A percentile compares a stretch with the other conserved stretches of the same genome.
phyloP scores from a whole-genome alignment of 2,888 invertebrate species.

The Apotomis capreana region DNA sequence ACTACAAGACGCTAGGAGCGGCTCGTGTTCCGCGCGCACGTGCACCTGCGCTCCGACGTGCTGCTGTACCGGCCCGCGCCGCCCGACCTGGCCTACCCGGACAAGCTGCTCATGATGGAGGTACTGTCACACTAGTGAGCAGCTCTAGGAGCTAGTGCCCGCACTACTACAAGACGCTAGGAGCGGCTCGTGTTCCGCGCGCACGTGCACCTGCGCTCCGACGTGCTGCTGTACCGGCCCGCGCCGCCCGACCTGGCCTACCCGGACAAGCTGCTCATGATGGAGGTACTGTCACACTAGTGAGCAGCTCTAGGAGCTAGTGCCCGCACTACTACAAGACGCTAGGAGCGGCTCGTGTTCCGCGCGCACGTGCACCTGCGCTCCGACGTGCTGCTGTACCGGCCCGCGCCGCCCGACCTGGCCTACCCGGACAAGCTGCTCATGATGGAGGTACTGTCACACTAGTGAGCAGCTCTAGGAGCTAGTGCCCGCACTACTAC shows the following conservation, averaged over 20 bases:
- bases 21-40: conserved; percentile 96
- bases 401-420: conserved; percentile 16
- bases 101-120: conserved; percentile 99
- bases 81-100: conserved; percentile 98
- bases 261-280: conserved; percentile 96
- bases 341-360: conserved; percentile 59
- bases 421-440: conserved; percentile 9
- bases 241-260: conserved; percentile 96
- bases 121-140: conserved; percentile 60
- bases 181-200: too few relatives aligned
- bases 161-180: too few relatives aligned
- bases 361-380: conserved; percentile 12
- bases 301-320: too few relatives aligned
- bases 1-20: conserved; percentile 97
- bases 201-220: conserved; percentile 57
- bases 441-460: conserved; percentile 81
- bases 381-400: conserved; percentile 13
- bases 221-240: conserved; percentile 91
- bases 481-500: too few relatives aligned
- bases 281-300: conserved; percentile 82
- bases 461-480: conserved; percentile 52
- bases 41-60: conserved; percentile 96
- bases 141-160: too few relatives aligned
- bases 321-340: too few relatives aligned
- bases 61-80: conserved; percentile 93